A percentile compares a stretch with the other conserved stretches of the same genome.
These are phyloP conservation scores for Flabesymbios commensalis DNA, from an alignment of 2,888 invertebrate genomes.

Conservation along the genomic window DNA sequence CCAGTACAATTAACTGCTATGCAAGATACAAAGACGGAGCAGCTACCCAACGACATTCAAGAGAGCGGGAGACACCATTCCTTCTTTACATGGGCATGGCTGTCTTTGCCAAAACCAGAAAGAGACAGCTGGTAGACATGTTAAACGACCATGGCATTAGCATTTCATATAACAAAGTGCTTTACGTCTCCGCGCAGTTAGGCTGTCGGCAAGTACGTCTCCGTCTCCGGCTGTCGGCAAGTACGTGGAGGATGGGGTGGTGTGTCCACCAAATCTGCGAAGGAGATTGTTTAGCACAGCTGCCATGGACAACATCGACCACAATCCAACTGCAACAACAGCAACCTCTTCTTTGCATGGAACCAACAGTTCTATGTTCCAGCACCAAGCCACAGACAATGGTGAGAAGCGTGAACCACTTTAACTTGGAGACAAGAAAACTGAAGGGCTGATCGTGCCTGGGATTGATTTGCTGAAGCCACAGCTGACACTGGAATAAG, in stretches of 20 bases:
- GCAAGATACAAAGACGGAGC: conserved; percentile 14
- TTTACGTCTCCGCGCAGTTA: conserved; percentile 33
- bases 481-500: conserved; percentile 15
- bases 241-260: conserved; percentile 21
- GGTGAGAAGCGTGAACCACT: conserved; percentile 15
- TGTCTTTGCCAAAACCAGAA: conserved; percentile 34
- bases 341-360: conserved; percentile 32
- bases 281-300: conserved; percentile 33
- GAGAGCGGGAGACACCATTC: conserved; percentile 23
- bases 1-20: conserved; percentile 23
- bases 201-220: too few species aligned
- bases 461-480: background rate
- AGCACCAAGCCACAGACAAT: conserved; percentile 23
- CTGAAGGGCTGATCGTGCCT: background rate
- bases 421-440: background rate
- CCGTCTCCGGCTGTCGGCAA: conserved; percentile 10
- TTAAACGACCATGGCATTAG: conserved; percentile 30
- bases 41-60: conserved; percentile 14
- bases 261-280: conserved; percentile 22
- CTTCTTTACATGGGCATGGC: conserved; percentile 29
- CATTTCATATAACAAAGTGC: conserved; percentile 37
- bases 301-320: conserved; percentile 38
- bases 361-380: conserved; percentile 33
- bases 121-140: conserved; percentile 27
- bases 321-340: conserved; percentile 32